Conservation (phyloP, 2,888 invertebrate genomes). For the Drosophila monieri region DNA sequence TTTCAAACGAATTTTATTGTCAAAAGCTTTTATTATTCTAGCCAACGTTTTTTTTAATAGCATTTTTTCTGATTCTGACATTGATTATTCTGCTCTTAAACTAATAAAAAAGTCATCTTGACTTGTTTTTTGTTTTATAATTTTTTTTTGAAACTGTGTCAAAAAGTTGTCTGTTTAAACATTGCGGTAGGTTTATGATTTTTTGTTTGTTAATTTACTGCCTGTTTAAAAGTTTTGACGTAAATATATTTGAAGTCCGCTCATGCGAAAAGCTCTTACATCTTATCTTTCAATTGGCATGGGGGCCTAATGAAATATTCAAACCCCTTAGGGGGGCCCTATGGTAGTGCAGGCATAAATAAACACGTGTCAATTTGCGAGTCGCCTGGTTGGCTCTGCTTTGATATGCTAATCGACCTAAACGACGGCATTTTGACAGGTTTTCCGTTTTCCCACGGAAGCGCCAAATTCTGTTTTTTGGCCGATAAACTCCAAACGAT, state of each 20-base stretch:
- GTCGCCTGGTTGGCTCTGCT: slow-evolving; percentile 65
- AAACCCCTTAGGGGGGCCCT: slow-evolving; percentile 49
- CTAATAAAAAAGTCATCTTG: not conserved
- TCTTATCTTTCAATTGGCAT: slow-evolving; percentile 61
- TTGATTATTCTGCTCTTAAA: no score
- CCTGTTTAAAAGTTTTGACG: slow-evolving; percentile 9
- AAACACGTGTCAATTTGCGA: slow-evolving; percentile 74
- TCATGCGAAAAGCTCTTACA: slow-evolving; percentile 10
- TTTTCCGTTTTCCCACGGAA: slow-evolving; percentile 76
- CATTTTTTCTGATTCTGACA: not conserved
- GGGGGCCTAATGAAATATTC: slow-evolving; percentile 67
- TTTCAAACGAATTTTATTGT: slow-evolving; percentile 40
- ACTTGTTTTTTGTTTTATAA: not conserved
- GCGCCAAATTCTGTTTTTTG: slow-evolving; percentile 19
- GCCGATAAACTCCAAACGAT: slow-evolving; percentile 40
- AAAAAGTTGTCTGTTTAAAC: not conserved
- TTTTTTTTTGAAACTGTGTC: not conserved
- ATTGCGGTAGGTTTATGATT: slow-evolving; percentile 16
- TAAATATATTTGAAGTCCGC: slow-evolving; percentile 1
- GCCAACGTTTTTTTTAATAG: not conserved
- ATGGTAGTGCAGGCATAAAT: slow-evolving; percentile 55
- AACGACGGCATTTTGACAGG: slow-evolving; percentile 77
- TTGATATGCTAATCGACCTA: slow-evolving; percentile 77
- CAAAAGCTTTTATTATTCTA: not conserved
- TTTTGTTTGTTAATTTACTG: slow-evolving; percentile 6